Evolutionary conservation across 2,113 vertebrate genomes (phyloP), one percentile per base, ranked within the genome.

Genomic region (Mastomys coucha): DNA sequence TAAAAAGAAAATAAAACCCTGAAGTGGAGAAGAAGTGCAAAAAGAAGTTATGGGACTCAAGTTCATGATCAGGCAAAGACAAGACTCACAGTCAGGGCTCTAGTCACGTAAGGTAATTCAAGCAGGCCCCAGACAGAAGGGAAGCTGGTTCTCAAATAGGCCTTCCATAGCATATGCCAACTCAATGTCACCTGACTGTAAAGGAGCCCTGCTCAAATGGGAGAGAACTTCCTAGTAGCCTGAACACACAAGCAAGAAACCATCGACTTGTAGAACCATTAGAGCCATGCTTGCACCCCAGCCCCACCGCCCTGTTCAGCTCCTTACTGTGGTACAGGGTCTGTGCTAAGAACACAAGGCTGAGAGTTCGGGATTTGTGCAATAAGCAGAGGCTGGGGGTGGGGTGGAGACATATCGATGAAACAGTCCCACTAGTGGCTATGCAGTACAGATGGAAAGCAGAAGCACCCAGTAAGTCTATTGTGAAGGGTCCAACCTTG

Each of bases 241-340:
- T 11, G 28, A 42, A 63, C 58, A 65, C 9, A 65, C 0, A 9
- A 76, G 33, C 14, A 53, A 67, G 78, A 49, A 53, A 28, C 26
- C 58, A 56, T 28, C 49, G 45, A 33, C 26, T 1, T 7, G 36
- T 5, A 45, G 45, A 4, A 10, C 45, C 45, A 45, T 45, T 45
- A 45, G 17, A 86, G 36, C 45, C 81, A 33, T 6, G 13, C 56
- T 56, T 2, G 4, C 8, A 24, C 31, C 58, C 87, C 92, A 76
- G n/a, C 28, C 49, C 16, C 7, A 0, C 10, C 2, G 7, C n/a
- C 75, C 80, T 1, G 80, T 28, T 49, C 5, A 0, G 58, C 24
- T 31, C 24, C 13, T 58, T 72, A 53, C 20, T 8, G 16, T 4
- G 42, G 45, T 49, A 56, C 80, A 53, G 28, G 89, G 45, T 20